Evolutionary conservation across 2,797 vertebrate species (phyloP).

Genomic region (Anomalospiza imberbis): DNA sequence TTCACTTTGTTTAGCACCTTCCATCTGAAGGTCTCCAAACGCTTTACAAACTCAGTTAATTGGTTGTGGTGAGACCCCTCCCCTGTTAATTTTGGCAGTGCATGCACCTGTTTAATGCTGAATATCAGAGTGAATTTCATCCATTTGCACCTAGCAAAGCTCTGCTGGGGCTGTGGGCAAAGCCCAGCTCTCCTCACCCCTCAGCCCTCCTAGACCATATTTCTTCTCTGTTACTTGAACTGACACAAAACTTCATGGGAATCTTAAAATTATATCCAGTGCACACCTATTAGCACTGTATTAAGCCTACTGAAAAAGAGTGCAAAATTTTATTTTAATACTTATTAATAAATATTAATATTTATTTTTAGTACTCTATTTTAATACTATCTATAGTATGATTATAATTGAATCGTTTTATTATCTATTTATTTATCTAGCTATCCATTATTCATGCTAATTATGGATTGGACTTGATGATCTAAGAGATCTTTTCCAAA

Average conservation of each 20-base stretch:
- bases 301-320: background rate
- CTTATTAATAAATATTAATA: too few species aligned
- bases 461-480: background rate
- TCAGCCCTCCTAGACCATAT: background rate
- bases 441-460: background rate
- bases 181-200: background rate
- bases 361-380: too few species aligned
- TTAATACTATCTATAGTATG: background rate
- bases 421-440: background rate
- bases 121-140: background rate
- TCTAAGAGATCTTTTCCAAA: background rate
- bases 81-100: background rate
- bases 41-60: background rate
- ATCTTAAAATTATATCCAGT: background rate
- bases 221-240: background rate
- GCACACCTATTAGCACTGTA: accelerated
- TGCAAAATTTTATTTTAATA: background rate
- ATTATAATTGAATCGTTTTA: background rate
- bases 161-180: background rate
- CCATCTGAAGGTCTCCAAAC: background rate
- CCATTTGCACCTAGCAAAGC: background rate
- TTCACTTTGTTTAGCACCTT: conserved; percentile 12
- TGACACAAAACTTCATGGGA: background rate
- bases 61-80: background rate
- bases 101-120: background rate